phyloP scores from a whole-genome alignment of 2,113 vertebrate genomes.

The Edolisoma coerulescens region DNA sequence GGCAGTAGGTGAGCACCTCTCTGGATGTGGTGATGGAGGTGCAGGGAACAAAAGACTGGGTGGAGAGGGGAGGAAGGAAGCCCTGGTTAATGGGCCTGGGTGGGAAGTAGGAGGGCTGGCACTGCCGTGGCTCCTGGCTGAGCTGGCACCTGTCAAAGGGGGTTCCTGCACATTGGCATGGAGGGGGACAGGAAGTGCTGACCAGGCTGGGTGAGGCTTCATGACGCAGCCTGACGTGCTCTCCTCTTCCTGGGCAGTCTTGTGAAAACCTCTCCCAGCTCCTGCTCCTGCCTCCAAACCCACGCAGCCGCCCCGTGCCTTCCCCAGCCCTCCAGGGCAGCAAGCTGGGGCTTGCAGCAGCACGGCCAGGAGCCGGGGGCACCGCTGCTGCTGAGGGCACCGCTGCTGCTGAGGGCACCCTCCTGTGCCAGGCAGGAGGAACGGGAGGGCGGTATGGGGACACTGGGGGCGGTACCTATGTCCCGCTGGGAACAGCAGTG shows the following conservation, averaged over 20 bases:
- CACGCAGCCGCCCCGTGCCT: accelerated
- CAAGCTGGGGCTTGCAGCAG: conserved; percentile 4
- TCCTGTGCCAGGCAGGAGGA: not conserved
- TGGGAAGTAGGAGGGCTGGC: not conserved
- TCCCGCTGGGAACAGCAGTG: accelerated
- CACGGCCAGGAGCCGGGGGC: not conserved
- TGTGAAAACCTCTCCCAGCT: conserved; percentile 4
- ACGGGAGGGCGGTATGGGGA: accelerated
- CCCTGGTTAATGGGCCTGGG: not conserved
- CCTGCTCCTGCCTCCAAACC: not conserved
- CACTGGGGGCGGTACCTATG: accelerated
- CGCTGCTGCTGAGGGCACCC: not conserved
- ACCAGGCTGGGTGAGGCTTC: not conserved
- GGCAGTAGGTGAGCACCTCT: accelerated
- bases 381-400: not conserved
- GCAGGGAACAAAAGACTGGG: not conserved
- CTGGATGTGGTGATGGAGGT: not conserved
- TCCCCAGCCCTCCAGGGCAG: not conserved
- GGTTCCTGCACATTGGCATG: not conserved
- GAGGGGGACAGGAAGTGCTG: not conserved
- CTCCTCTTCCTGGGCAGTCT: not conserved
- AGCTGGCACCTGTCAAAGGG: conserved; percentile 7
- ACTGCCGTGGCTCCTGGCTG: not conserved
- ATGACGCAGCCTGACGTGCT: not conserved
- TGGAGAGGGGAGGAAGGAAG: conserved; percentile 25